phyloP scores from a whole-genome alignment of 2,888 invertebrate genomes.

The Daptonema setosum region DNA sequence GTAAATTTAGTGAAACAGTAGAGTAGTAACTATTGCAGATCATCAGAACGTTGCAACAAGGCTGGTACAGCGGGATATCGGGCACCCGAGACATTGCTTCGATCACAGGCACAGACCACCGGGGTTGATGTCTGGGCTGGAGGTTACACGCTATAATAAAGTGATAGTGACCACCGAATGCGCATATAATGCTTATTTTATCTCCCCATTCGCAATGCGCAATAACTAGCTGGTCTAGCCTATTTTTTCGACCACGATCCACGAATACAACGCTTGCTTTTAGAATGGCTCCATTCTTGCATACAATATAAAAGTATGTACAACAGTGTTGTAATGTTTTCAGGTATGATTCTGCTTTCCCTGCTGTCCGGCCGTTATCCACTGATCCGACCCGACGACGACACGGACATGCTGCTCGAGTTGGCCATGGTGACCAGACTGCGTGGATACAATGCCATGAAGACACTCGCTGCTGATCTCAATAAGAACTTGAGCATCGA shows the following conservation, averaged over 20 bases:
- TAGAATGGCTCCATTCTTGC: background rate
- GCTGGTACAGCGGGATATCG: slow-evolving; percentile 72
- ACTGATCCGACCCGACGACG: slow-evolving; percentile 59
- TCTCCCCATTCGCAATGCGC: too few relatives aligned
- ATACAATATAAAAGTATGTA: background rate
- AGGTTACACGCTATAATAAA: too few relatives aligned
- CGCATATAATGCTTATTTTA: too few relatives aligned
- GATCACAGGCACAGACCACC: slow-evolving; percentile 45
- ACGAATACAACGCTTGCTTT: too few relatives aligned
- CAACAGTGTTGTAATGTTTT: slow-evolving; percentile 14
- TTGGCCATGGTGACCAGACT: background rate
- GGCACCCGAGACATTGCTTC: slow-evolving; percentile 56
- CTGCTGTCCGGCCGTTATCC: slow-evolving; percentile 57
- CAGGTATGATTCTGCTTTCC: slow-evolving; percentile 57
- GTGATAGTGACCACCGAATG: too few relatives aligned
- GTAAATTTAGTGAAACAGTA: too few relatives aligned
- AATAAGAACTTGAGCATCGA: background rate
- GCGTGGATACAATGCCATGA: background rate
- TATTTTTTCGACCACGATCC: too few relatives aligned
- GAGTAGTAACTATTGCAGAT: background rate
- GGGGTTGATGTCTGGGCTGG: slow-evolving; percentile 71
- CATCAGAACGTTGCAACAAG: slow-evolving; percentile 4
- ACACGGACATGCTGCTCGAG: slow-evolving; percentile 22
- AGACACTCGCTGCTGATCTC: background rate
- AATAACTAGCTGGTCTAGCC: too few relatives aligned